These are phyloP conservation scores for Drosophila mojavensis DNA, from an alignment of 1,140 invertebrate species.

Conservation along the genomic window DNA sequence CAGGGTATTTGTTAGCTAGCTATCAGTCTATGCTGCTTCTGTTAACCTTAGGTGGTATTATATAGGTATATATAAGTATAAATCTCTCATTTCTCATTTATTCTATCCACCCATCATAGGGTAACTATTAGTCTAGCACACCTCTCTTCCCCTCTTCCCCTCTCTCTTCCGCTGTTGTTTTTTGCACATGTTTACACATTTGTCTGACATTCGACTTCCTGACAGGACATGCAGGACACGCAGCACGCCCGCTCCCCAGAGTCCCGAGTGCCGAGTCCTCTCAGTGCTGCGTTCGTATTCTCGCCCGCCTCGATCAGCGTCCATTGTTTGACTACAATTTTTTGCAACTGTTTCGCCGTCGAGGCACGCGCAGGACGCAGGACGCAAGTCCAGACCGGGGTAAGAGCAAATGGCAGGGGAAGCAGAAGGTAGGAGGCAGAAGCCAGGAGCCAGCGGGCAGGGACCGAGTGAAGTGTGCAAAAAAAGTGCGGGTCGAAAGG, in stretches of 20 bases:
- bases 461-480: too few species aligned
- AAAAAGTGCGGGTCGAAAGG: conserved; percentile 73
- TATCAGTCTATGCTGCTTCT: too few species aligned
- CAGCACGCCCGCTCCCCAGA: conserved; percentile 37
- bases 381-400: not conserved
- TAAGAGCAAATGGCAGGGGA: conserved; percentile 6
- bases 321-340: conserved; percentile 47
- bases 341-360: conserved; percentile 67
- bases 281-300: not conserved
- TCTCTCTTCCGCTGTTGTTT: not conserved
- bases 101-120: too few species aligned
- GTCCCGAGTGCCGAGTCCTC: not conserved
- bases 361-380: conserved; percentile 50
- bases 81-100: too few species aligned
- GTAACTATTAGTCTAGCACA: too few species aligned
- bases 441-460: too few species aligned
- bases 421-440: not conserved
- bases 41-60: too few species aligned
- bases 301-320: conserved; percentile 11
- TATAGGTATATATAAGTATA: too few species aligned
- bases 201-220: conserved; percentile 67
- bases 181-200: conserved; percentile 70
- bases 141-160: not conserved
- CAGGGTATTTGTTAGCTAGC: too few species aligned
- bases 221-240: conserved; percentile 51